A percentile compares a stretch with the other conserved stretches of the same genome.
phyloP scores from a whole-genome alignment of 2,888 invertebrate genomes.

The Cyclophora albipunctata region DNA sequence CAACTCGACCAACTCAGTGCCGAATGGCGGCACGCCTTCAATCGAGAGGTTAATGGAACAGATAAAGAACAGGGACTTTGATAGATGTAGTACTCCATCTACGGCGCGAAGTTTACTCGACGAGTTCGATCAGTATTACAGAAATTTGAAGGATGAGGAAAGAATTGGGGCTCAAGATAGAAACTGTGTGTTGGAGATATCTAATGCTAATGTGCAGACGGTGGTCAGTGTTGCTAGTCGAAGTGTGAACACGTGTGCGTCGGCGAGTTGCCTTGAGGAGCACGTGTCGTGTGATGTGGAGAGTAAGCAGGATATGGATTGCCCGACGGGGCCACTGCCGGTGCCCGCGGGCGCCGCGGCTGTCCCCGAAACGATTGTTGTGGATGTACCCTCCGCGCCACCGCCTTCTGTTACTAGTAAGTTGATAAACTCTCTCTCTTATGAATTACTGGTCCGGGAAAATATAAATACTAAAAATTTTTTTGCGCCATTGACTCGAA shows the following conservation, averaged over 20 bases:
- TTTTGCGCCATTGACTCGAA: no score
- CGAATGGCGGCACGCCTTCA: conserved; percentile 19
- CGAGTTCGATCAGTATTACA: conserved; percentile 61
- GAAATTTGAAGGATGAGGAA: conserved; percentile 39
- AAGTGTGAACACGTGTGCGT: no score
- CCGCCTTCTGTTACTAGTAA: conserved; percentile 27
- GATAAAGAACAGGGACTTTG: conserved; percentile 42
- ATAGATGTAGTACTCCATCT: conserved; percentile 46
- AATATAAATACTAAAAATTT: no score
- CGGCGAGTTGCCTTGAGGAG: no score
- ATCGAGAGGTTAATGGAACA: conserved; percentile 50
- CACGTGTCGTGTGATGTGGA: background rate
- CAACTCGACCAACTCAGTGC: conserved; percentile 36
- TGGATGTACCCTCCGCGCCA: conserved; percentile 26
- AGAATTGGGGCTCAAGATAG: conserved; percentile 8
- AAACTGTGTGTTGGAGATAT: conserved; percentile 19
- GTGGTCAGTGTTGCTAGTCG: background rate
- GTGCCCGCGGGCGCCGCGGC: conserved; percentile 49
- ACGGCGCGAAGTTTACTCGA: conserved; percentile 64
- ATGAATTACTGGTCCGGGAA: no score
- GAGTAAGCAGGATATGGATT: conserved; percentile 7
- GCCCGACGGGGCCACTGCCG: conserved; percentile 44
- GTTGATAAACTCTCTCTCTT: background rate
- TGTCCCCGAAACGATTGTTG: conserved; percentile 19
- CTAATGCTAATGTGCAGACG: conserved; percentile 19